Base-by-base conservation (phyloP, 92 coral and sea anemone species). In the Bergia puertoricense region DNA sequence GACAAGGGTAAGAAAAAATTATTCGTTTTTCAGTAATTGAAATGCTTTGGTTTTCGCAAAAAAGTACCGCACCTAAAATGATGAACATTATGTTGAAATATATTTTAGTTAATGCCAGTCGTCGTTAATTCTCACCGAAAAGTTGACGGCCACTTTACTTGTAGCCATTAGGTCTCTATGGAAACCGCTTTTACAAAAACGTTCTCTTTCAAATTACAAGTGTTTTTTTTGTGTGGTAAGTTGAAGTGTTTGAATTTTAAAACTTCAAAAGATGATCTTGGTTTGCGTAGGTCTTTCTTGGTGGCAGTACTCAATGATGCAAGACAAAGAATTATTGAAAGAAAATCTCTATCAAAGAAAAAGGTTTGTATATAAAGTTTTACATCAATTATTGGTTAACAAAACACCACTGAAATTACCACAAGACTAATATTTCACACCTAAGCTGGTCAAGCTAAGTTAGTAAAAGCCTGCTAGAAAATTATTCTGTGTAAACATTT, bases 281-380 rank as follows among this genome's bases (percentile, higher is more conserved):
- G 85, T 54, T 36, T 39, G 42, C 59, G 30, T 81, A 96, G 99
- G 84, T 95, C 96, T 13, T 96, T 95, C 85, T 89, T 96, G 65
- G 96, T 96, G 5, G 95, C 98, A 42, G 89, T 93, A 30, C 90
- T 96, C 76, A 95, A 93, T 91, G 96, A 94, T 83, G 98, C 96
- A 7, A 88, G 95, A 54, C 94, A 95, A 82, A 92, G 89, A 71
- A 91, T 95, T 18, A 82, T 95, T 57, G 98, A 96, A 86, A 90
- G 88, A 85, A 93, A 80, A 73, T 93, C 86, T 36, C 98, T 96
- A 36, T 86, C 89, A 7, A 93, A 93, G 91, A 93, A 93, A 89
- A 93, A 91, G 94, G 98, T 94, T 50, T 46, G 87, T 62, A 62
- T 54, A 46, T 10, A 46, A 46, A 10, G 8, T 46, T 8, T 5